Evolutionary conservation across 1,140 invertebrate genomes (phyloP).

Genomic region (Lycorma delicatula): DNA sequence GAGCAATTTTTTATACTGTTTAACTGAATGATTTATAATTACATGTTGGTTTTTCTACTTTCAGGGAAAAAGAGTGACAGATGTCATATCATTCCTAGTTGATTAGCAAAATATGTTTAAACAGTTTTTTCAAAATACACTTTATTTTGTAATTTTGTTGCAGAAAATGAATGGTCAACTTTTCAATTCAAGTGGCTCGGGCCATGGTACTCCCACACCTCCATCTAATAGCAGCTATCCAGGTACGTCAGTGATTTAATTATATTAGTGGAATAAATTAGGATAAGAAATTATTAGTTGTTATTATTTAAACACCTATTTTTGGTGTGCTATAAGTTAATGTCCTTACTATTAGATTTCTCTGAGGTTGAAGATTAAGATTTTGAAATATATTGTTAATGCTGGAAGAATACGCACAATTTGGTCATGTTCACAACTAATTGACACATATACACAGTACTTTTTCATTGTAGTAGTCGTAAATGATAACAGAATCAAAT

Average conservation of each 20-base stretch:
- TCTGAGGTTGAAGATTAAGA: neutral
- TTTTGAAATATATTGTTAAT: neutral
- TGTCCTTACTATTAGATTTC: neutral
- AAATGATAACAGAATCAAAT: too few species aligned
- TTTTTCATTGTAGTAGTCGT: too few species aligned
- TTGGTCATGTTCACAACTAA: neutral
- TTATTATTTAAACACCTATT: neutral
- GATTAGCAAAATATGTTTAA: too few species aligned
- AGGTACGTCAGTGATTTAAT: neutral
- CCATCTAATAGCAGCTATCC: conserved; percentile 1
- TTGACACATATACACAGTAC: too few species aligned
- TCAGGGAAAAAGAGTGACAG: too few species aligned
- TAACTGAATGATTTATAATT: too few species aligned
- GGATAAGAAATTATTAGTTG: neutral
- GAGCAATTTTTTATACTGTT: too few species aligned
- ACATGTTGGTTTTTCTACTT: too few species aligned
- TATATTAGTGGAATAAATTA: neutral
- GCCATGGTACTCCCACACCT: neutral
- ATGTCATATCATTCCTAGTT: too few species aligned
- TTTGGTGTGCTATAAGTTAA: neutral
- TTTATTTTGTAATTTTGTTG: too few species aligned
- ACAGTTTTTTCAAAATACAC: too few species aligned
- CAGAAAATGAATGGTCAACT: conserved; percentile 2
- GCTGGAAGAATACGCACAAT: neutral
- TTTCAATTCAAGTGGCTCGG: neutral